These are phyloP conservation scores for Plemyria rubiginata DNA, from an alignment of 2,888 invertebrate species.

Conservation along the genomic window DNA sequence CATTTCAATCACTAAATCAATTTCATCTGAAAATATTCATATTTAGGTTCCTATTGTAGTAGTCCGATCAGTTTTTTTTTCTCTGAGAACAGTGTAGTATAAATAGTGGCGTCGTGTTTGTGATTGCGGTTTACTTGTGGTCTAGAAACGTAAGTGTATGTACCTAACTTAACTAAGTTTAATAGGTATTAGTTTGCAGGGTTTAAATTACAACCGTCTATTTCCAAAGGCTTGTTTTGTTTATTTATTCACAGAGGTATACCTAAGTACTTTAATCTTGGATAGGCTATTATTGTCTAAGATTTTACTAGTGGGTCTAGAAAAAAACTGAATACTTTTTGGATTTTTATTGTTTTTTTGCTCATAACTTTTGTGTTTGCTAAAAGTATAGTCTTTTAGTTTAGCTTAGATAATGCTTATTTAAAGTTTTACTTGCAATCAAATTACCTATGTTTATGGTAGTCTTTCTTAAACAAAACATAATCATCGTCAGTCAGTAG, in stretches of 20 bases:
- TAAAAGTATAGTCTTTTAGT: no score
- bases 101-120: neutral
- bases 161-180: neutral
- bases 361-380: no score
- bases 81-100: neutral
- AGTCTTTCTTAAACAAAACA: no score
- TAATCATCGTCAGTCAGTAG: no score
- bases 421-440: no score
- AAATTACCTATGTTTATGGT: no score
- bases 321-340: no score
- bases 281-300: no score
- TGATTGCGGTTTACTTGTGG: constrained; percentile 27
- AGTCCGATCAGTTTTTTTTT: neutral
- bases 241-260: neutral
- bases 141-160: constrained; percentile 11
- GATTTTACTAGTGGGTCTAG: no score
- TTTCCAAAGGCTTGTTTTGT: constrained; percentile 20
- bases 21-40: constrained; percentile 11
- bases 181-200: constrained; percentile 13
- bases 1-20: constrained; percentile 34
- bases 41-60: neutral
- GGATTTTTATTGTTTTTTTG: no score
- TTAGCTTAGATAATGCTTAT: no score
- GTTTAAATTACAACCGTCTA: constrained; percentile 18
- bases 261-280: no score